Evolutionary conservation across 2,888 invertebrate species (phyloP), one percentile per base, ranked within the genome.

Genomic region (Caenorhabditis plicata): DNA sequence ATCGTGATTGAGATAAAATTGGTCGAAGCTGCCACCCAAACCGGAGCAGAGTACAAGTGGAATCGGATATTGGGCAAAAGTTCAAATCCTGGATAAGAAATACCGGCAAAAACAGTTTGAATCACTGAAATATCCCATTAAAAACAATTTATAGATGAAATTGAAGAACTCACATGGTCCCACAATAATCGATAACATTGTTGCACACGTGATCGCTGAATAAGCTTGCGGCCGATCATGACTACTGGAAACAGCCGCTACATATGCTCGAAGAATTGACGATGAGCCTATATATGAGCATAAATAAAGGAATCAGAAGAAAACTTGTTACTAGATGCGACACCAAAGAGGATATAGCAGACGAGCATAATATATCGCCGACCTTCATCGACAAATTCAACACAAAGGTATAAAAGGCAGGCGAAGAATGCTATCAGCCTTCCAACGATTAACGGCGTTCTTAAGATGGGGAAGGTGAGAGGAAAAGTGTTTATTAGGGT

Each of bases 41-140:
- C 55, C 2, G 67, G 68, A 15, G 71, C 68, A 2, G 64, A 62
- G 46, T 58, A 71, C 13, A 71, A 50, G 40, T 69, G 66, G 58
- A 69, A 66, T 20, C 49, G 52, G 11, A 69, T 25, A 20, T 56
- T 55, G 29, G 48, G 56, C 5, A 43, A 29, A 17, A 66, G 56
- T 29, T 47, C 48, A 29, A 33, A 54, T 1, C 69, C 69, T 2
- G 66, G 66, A 31, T 69, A 69, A 1, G 22, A 19, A 22, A 66
- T 64, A 3, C 47, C 39, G 11, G 64, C 49, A 42, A 69, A 69
- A 15, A 40, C 36, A 4, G 66, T 49, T 43, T 69, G 69, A 42
- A 60, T 54, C n/a, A 66, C 69, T 64, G 56, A n/a, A 68, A 55
- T n/a, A 25, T 25, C 2, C 25, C 5, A 40, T 40, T 31, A 25